phyloP scores from a whole-genome alignment of 2,888 invertebrate genomes.

The Desoria tigrina region DNA sequence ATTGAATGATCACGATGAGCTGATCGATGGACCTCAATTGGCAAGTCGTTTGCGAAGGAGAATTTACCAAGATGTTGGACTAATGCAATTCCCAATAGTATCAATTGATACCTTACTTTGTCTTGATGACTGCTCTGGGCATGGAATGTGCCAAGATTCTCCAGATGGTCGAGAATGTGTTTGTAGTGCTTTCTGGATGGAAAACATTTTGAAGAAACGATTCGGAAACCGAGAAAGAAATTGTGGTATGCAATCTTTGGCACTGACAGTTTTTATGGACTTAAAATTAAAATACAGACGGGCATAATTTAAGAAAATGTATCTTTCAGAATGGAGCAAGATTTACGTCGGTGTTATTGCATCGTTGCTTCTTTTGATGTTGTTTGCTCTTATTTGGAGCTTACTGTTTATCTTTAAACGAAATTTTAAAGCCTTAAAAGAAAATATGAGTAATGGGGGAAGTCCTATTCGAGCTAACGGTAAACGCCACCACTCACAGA shows the following conservation, averaged over 20 bases:
- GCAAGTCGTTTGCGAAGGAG: conserved; percentile 69
- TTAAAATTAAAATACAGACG: conserved; percentile 14
- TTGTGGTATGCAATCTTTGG: conserved; percentile 66
- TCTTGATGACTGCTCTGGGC: conserved; percentile 87
- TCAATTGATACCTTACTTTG: conserved; percentile 81
- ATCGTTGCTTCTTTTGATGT: conserved; percentile 63
- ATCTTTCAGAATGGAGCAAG: conserved; percentile 80
- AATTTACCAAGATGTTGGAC: conserved; percentile 68
- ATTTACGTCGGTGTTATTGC: conserved; percentile 82
- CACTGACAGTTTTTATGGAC: background rate
- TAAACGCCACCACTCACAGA: conserved; percentile 40
- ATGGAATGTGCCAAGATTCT: conserved; percentile 83
- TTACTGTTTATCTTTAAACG: conserved; percentile 65
- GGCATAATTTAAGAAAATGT: background rate
- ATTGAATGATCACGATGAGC: conserved; percentile 50
- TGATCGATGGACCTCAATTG: conserved; percentile 66
- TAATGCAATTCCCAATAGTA: conserved; percentile 72
- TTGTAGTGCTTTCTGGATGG: conserved; percentile 97
- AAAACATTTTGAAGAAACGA: conserved; percentile 70
- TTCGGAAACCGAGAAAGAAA: conserved; percentile 72
- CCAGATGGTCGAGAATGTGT: conserved; percentile 72
- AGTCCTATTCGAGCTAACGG: conserved; percentile 35
- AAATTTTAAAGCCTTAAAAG: conserved; percentile 36
- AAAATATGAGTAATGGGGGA: conserved; percentile 52
- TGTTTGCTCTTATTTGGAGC: conserved; percentile 68